These are phyloP conservation scores for Operophtera brumata DNA, from an alignment of 2,888 invertebrate genomes.

Conservation along the genomic window DNA sequence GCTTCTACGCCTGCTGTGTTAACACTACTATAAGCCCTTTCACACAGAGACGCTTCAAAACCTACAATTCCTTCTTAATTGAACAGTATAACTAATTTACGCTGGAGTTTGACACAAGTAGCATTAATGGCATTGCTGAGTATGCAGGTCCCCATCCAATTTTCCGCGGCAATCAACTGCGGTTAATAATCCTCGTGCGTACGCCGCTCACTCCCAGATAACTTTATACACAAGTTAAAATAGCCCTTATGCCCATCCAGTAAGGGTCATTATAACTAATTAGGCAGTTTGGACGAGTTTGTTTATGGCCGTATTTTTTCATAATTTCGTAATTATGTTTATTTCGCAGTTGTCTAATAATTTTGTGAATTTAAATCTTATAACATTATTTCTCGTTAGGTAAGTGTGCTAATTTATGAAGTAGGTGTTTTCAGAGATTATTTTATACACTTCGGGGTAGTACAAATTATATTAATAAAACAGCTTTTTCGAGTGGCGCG, in stretches of 20 bases:
- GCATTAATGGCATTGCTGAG: conserved; percentile 46
- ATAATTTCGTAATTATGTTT: conserved; percentile 17
- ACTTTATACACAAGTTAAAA: conserved; percentile 23
- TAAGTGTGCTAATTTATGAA: too few relatives aligned
- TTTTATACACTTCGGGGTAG: too few relatives aligned
- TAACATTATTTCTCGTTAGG: conserved; percentile 6
- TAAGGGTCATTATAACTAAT: conserved; percentile 9
- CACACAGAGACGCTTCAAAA: too few relatives aligned
- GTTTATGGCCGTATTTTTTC: conserved; percentile 20
- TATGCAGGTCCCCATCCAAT: conserved; percentile 61
- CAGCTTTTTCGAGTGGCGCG: too few relatives aligned
- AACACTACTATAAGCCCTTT: too few relatives aligned
- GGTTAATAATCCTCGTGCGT: conserved; percentile 59
- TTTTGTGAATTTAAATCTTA: conserved; percentile 7
- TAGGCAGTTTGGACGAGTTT: background rate
- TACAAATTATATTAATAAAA: too few relatives aligned
- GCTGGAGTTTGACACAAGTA: conserved; percentile 37
- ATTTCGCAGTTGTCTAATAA: conserved; percentile 7
- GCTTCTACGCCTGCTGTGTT: too few relatives aligned
- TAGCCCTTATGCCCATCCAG: conserved; percentile 1
- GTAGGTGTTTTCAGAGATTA: too few relatives aligned
- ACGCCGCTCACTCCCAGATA: conserved; percentile 48
- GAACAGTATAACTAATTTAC: conserved; percentile 29
- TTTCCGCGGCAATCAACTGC: conserved; percentile 62
- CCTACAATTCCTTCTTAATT: too few relatives aligned